A percentile compares a stretch with the other conserved stretches of the same genome.
These are phyloP conservation scores for Leptinotarsa texana DNA, from an alignment of 1,140 invertebrate species.

Conservation along the genomic window DNA sequence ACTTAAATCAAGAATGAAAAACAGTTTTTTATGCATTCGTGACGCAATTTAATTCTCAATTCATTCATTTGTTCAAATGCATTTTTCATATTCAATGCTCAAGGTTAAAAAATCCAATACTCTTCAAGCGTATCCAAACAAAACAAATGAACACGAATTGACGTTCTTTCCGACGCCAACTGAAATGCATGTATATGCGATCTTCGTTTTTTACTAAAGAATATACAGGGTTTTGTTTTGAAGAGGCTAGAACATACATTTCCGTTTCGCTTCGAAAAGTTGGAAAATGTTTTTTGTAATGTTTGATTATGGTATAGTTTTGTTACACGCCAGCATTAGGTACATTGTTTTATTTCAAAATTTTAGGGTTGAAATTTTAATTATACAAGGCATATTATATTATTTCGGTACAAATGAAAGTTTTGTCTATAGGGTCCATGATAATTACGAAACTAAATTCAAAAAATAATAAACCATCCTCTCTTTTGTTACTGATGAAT, in stretches of 20 bases:
- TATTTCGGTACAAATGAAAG: too few relatives aligned
- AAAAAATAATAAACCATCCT: too few relatives aligned
- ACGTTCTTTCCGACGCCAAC: constrained; percentile 5
- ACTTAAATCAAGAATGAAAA: constrained; percentile 11
- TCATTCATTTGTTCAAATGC: too few relatives aligned
- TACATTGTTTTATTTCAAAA: background rate
- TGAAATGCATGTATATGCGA: background rate
- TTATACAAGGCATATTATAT: too few relatives aligned
- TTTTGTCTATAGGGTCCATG: too few relatives aligned
- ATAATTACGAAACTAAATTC: too few relatives aligned
- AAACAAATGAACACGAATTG: background rate
- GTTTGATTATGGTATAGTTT: background rate
- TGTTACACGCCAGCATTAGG: background rate
- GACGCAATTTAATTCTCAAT: background rate
- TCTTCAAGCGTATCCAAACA: too few relatives aligned
- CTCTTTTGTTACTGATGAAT: too few relatives aligned
- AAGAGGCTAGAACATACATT: background rate
- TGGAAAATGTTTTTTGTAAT: background rate
- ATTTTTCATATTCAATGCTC: too few relatives aligned
- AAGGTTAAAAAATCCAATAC: too few relatives aligned
- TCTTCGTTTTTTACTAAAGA: background rate
- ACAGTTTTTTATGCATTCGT: background rate
- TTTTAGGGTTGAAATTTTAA: too few relatives aligned
- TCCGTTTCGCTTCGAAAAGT: background rate
- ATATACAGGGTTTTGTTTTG: constrained; percentile 2